Base-by-base conservation (phyloP, 2,797 vertebrate species). In the Philypnodon macrostomus region DNA sequence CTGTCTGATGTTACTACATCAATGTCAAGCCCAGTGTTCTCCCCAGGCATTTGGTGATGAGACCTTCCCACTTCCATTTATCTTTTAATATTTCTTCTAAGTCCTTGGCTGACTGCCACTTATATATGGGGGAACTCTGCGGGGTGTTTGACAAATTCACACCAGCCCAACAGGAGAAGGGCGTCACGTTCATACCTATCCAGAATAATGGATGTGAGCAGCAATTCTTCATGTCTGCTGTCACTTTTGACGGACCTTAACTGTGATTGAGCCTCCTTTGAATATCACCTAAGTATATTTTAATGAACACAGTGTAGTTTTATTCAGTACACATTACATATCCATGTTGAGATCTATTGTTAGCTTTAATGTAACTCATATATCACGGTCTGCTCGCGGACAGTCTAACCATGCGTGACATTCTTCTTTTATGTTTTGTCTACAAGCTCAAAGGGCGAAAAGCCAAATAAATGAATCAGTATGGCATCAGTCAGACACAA, bases 21-120 rank as follows among this genome's bases (percentile, higher is more conserved):
- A 72, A 17, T 70, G 75, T 67, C 61, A 55, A 40, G 41, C 26
- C 8, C 40, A 23, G 63, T 63, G 53, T 75, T 67, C 47, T 67
- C 72, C 55, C 65, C 44, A 30, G 71, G 52, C 53, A 44, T 63
- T 73, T 54, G 17, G 45, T 17, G 53, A 65, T 48, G 57, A 58
- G 72, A 67, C 73, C 59, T 66, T 67, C 57, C 64, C 32, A 18
- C 53, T 76, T 75, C 73, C 49, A 79, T 83, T 77, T 70, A 75
- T 74, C 60, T 77, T 77, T 81, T 75, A 77, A 78, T 77, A 72
- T 76, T 75, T 80, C 61, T 78, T 80, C 53, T 18, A 58, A 75
- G 62, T 63, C 49, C 70, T 58, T 57, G 50, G 62, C 51, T 49
- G 50, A 51, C 56, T 81, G 70, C 59, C 58, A 62, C 54, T 67